Evolutionary conservation across 2,797 vertebrate species (phyloP), one percentile per base, ranked within the genome.

Genomic region (Syngnathus acus): DNA sequence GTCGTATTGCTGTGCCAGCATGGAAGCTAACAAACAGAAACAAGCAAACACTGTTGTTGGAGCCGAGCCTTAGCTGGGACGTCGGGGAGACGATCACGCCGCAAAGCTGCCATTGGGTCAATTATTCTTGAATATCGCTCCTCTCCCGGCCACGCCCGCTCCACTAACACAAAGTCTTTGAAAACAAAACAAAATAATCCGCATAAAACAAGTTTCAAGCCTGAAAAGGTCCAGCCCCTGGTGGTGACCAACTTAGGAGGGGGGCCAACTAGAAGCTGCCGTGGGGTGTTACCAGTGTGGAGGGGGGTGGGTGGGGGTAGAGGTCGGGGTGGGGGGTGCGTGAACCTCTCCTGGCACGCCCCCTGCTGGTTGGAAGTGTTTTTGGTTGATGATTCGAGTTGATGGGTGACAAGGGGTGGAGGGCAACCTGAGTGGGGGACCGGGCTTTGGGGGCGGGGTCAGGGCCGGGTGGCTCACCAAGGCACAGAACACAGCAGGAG

Each of bases 401-500:
- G 10, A 23, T 51, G 40, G 38, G 69, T 54, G 50, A 50, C 66
- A 62, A 65, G 62, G 60, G 26, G 70, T 37, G 48, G 82, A 63
- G 69, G 73, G 47, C 73, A 75, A 85, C 86, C 86, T 88, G 86
- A 87, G 86, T 73, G 75, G 76, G 76, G 75, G 67, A 23, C n/a
- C 9, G 32, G 50, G 48, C n/a, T 58, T 57, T 23, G 63, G 17
- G 63, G 65, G 53, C 45, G 23, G 47, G 50, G 68, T 76, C 72
- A 5, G 82, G 84, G 78, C 81, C 88, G 90, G 88, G 76, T 93
- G 93, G 93, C 92, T 93, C 89, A 93, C 91, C 92, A 95, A 97
- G 95, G 95, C 94, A 96, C 95, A 93, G 91, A 90, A 91, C 90
- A 93, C 87, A 83, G 91, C 86, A 88, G 89, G 90, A 91, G 92